phyloP scores from a whole-genome alignment of 2,888 invertebrate genomes.

The Saturnia pavonia region DNA sequence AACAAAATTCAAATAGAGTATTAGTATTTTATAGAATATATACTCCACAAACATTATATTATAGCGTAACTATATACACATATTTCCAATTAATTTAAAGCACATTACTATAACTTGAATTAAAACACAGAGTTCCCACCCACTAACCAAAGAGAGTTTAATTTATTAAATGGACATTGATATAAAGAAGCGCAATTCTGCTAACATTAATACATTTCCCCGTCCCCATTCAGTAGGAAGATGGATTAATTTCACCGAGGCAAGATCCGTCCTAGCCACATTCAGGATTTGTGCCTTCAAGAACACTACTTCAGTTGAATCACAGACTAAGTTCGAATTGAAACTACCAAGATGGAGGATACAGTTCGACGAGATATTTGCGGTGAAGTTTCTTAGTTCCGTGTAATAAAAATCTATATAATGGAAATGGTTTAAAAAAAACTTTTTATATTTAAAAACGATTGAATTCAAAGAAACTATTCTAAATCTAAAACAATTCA shows the following conservation, averaged over 20 bases:
- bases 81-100: not conserved
- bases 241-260: constrained; percentile 75
- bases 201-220: constrained; percentile 59
- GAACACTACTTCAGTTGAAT: constrained; percentile 66
- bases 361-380: constrained; percentile 70
- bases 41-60: not conserved
- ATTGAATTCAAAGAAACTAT: too few relatives aligned
- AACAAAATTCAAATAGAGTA: not conserved
- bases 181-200: constrained; percentile 17
- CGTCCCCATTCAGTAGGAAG: constrained; percentile 56
- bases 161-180: constrained; percentile 22
- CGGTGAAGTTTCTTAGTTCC: constrained; percentile 34
- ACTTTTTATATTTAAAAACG: not conserved
- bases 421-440: not conserved
- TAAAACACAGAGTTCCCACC: constrained; percentile 10
- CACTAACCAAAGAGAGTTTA: constrained; percentile 20
- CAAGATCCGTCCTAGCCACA: constrained; percentile 66
- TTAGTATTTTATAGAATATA: not conserved
- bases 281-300: constrained; percentile 63
- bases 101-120: constrained; percentile 4
- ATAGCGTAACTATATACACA: not conserved
- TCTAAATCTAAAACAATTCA: too few relatives aligned
- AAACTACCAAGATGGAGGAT: constrained; percentile 63
- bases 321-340: constrained; percentile 70
- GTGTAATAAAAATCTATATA: not conserved